phyloP scores from a whole-genome alignment of 2,888 invertebrate species.

The Glomeris marginata region DNA sequence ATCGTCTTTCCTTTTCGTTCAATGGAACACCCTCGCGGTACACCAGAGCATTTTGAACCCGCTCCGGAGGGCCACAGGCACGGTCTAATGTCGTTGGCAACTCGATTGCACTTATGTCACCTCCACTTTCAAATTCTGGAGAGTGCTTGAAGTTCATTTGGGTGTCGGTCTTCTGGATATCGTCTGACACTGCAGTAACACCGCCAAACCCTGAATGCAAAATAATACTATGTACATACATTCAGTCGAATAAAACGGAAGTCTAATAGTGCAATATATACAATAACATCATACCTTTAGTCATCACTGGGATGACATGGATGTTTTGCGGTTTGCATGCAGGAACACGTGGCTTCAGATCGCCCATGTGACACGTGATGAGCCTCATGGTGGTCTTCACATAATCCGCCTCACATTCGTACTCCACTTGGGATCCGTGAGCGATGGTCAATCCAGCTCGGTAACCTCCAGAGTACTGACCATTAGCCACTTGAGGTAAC shows the following conservation, averaged over 20 bases:
- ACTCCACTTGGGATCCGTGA: conserved; percentile 60
- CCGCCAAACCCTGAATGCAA: neutral
- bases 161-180: conserved; percentile 18
- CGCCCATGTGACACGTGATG: conserved; percentile 47
- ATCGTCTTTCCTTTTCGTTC: conserved; percentile 45
- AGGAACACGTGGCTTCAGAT: conserved; percentile 42
- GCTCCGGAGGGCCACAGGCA: conserved; percentile 48
- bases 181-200: conserved; percentile 13
- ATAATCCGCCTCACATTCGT: conserved; percentile 34
- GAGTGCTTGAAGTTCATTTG: conserved; percentile 15
- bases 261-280: no score
- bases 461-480: conserved; percentile 60
- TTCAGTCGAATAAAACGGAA: conserved; percentile 9
- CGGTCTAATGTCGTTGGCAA: conserved; percentile 17
- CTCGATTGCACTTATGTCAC: conserved; percentile 26
- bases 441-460: conserved; percentile 63
- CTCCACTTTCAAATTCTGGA: conserved; percentile 26
- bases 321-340: conserved; percentile 28
- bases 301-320: conserved; percentile 13
- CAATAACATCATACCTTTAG: conserved; percentile 13
- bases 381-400: conserved; percentile 32
- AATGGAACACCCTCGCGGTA: conserved; percentile 50
- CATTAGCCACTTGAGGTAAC: conserved; percentile 47
- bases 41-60: conserved; percentile 61
- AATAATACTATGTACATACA: neutral